Evolutionary conservation across 2,888 invertebrate species (phyloP).

Genomic region (Chesias legatella): DNA sequence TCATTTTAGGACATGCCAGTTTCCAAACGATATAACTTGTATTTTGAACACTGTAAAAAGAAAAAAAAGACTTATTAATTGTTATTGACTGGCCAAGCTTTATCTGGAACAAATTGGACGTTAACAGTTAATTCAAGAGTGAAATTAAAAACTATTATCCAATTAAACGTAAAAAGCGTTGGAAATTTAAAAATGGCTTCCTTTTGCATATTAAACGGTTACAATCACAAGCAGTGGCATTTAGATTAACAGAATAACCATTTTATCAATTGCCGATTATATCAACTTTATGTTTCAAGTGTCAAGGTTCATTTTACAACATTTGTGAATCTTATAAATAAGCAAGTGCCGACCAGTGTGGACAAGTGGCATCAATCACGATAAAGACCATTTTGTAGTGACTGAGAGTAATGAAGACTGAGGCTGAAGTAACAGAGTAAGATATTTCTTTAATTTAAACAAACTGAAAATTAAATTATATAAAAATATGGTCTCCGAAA

Average conservation of each 20-base stretch:
- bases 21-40: too few species aligned
- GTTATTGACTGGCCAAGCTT: conserved; percentile 1
- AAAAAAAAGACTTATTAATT: not conserved
- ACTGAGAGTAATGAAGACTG: conserved; percentile 7
- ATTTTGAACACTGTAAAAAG: not conserved
- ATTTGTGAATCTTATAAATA: conserved; percentile 32
- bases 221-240: conserved; percentile 31
- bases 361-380: conserved; percentile 43
- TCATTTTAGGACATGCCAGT: too few species aligned
- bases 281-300: not conserved
- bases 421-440: too few species aligned
- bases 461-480: too few species aligned
- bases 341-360: conserved; percentile 37
- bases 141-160: conserved; percentile 14
- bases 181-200: conserved; percentile 24
- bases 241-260: conserved; percentile 26
- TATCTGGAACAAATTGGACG: conserved; percentile 1
- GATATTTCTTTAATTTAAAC: too few species aligned
- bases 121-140: conserved; percentile 4
- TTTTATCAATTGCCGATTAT: not conserved
- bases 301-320: conserved; percentile 6
- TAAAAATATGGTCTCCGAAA: too few species aligned
- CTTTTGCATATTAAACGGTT: conserved; percentile 34
- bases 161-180: conserved; percentile 32
- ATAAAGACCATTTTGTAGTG: conserved; percentile 37